A percentile compares a stretch with the other conserved stretches of the same genome.
phyloP scores from a whole-genome alignment of 2,888 invertebrate species.

The Aporophyla lueneburgensis region DNA sequence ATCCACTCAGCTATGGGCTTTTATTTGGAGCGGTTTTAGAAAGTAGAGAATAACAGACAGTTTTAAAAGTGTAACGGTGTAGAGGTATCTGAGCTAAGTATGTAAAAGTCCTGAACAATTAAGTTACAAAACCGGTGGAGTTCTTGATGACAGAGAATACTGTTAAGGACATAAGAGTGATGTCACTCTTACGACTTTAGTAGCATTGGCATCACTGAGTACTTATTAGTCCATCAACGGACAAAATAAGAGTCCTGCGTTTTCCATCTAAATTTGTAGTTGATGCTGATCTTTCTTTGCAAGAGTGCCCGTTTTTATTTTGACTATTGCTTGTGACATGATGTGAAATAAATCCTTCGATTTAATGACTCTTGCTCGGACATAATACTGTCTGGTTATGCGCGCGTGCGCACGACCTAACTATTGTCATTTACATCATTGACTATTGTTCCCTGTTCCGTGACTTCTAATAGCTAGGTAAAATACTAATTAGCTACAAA shows the following conservation, averaged over 20 bases:
- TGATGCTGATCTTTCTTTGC: neutral
- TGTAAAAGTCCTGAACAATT: constrained; percentile 1
- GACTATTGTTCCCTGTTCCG: constrained; percentile 83
- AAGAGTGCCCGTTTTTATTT: constrained; percentile 4
- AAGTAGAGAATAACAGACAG: constrained; percentile 30
- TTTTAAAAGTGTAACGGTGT: constrained; percentile 18
- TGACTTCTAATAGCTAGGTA: constrained; percentile 81
- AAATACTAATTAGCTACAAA: constrained; percentile 82
- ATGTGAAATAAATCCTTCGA: constrained; percentile 49
- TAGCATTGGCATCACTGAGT: neutral
- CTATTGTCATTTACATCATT: constrained; percentile 80
- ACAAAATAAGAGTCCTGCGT: neutral
- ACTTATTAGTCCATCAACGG: neutral
- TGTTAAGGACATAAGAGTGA: constrained; percentile 1
- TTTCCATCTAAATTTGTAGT: neutral
- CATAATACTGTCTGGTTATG: constrained; percentile 64
- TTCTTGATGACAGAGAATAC: constrained; percentile 16
- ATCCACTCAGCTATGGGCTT: constrained; percentile 18
- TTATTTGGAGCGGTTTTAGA: constrained; percentile 46
- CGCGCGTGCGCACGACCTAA: constrained; percentile 84
- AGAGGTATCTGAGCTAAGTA: neutral
- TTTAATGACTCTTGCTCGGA: constrained; percentile 56
- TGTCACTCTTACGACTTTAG: constrained; percentile 7
- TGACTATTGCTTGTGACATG: constrained; percentile 16
- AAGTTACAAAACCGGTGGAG: constrained; percentile 6